These are phyloP conservation scores for Scarus forsteni DNA, from an alignment of 2,797 vertebrate genomes.

Conservation along the genomic window DNA sequence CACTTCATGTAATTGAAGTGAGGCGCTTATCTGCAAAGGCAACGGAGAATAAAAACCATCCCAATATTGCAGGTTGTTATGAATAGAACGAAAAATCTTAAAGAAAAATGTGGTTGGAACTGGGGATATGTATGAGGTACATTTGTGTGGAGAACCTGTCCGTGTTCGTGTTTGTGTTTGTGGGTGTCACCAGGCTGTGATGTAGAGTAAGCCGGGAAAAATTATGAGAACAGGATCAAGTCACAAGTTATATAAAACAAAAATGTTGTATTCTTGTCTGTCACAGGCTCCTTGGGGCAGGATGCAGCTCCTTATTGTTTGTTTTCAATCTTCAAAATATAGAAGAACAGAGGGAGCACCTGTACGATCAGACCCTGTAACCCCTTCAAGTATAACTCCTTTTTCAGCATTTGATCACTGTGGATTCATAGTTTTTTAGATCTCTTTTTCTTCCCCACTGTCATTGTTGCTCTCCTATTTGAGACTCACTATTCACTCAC, in stretches of 20 bases:
- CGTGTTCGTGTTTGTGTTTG: slow-evolving; percentile 15
- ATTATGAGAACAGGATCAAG: slow-evolving; percentile 32
- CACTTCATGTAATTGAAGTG: slow-evolving; percentile 72
- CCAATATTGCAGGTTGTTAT: slow-evolving; percentile 44
- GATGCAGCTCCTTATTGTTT: slow-evolving; percentile 42
- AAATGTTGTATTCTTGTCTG: slow-evolving; percentile 53
- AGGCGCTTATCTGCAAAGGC: slow-evolving; percentile 66
- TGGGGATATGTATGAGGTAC: slow-evolving; percentile 8
- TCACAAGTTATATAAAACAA: slow-evolving; percentile 50
- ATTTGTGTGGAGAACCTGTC: slow-evolving; percentile 1
- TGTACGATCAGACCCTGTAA: slow-evolving; percentile 59
- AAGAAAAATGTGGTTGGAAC: slow-evolving; percentile 20
- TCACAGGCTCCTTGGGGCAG: slow-evolving; percentile 49
- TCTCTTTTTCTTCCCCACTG: slow-evolving; percentile 40
- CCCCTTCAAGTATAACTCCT: slow-evolving; percentile 60
- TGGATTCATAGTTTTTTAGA: slow-evolving; percentile 51
- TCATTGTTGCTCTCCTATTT: neutral
- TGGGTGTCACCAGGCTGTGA: neutral
- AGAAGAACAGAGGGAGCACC: slow-evolving; percentile 51
- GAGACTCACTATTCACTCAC: slow-evolving; percentile 33
- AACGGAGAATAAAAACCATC: slow-evolving; percentile 54
- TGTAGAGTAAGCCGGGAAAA: slow-evolving; percentile 18
- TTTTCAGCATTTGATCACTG: slow-evolving; percentile 50
- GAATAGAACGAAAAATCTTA: slow-evolving; percentile 47
- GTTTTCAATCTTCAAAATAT: slow-evolving; percentile 57